Percentiles rank a stretch among this genome's conserved stretches.
phyloP scores from a whole-genome alignment of 2,888 invertebrate species.

The Sphaerophoria rueppellii region DNA sequence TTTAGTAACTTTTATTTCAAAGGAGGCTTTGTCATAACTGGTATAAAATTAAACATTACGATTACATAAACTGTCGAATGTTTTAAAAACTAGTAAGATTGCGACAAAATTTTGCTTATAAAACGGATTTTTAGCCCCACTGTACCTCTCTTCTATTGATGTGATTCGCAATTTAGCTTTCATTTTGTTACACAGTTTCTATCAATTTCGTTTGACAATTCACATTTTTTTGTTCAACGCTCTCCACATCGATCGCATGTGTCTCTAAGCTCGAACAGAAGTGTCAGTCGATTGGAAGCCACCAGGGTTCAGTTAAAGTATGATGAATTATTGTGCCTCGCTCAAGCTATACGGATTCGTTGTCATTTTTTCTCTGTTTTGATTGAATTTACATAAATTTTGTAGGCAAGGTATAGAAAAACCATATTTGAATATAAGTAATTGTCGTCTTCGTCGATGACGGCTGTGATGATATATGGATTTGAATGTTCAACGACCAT shows the following conservation, averaged over 20 bases:
- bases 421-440: conserved; percentile 13
- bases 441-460: conserved; percentile 1
- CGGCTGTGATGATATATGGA: conserved; percentile 15
- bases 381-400: too few relatives aligned
- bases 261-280: conserved; percentile 28
- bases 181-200: conserved; percentile 55
- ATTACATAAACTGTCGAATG: too few relatives aligned
- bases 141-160: conserved; percentile 4
- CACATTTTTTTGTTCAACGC: background rate
- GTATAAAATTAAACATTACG: too few relatives aligned
- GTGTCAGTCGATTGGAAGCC: conserved; percentile 49
- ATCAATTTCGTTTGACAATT: conserved; percentile 49
- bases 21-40: too few relatives aligned
- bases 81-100: too few relatives aligned
- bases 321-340: conserved; percentile 39
- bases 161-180: conserved; percentile 50
- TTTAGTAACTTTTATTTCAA: too few relatives aligned
- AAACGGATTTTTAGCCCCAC: background rate
- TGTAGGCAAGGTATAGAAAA: conserved; percentile 5
- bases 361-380: background rate
- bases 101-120: too few relatives aligned
- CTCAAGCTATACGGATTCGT: conserved; percentile 12
- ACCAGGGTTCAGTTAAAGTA: conserved; percentile 18
- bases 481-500: conserved; percentile 8
- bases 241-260: background rate